A percentile compares a stretch with the other conserved stretches of the same genome.
phyloP scores from a whole-genome alignment of 2,888 invertebrate genomes.

The Pollenia labialis region DNA sequence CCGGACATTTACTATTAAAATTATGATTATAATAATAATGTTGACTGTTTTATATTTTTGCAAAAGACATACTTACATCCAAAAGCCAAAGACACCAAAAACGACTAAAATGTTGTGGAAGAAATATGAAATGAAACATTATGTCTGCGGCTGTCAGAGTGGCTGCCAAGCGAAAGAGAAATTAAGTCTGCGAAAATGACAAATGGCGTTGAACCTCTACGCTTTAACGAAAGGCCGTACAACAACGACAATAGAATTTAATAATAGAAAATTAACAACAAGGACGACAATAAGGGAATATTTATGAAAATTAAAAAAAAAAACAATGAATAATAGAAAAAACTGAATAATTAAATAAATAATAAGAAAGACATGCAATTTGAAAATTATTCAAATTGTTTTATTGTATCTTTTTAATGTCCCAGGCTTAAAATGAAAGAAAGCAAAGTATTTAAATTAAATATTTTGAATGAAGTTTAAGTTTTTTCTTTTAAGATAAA shows the following conservation, averaged over 20 bases:
- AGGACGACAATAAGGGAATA: constrained; percentile 29
- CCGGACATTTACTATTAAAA: constrained; percentile 63
- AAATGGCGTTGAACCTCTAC: constrained; percentile 70
- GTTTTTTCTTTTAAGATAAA: background rate
- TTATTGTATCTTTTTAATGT: background rate
- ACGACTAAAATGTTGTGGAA: background rate
- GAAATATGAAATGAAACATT: constrained; percentile 65
- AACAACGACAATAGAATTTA: constrained; percentile 21
- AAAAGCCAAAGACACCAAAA: constrained; percentile 15
- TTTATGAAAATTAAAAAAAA: background rate
- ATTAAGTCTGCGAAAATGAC: constrained; percentile 74
- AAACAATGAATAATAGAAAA: background rate
- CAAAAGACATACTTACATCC: background rate
- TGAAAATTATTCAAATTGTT: constrained; percentile 29
- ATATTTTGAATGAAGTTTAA: constrained; percentile 29
- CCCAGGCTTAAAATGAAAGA: background rate
- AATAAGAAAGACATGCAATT: constrained; percentile 13
- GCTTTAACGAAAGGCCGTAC: constrained; percentile 28
- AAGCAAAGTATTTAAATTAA: constrained; percentile 52
- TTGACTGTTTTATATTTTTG: constrained; percentile 56
- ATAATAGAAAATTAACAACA: constrained; percentile 20
- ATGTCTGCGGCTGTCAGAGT: constrained; percentile 69
- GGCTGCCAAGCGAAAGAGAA: constrained; percentile 75
- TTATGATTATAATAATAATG: constrained; percentile 68
- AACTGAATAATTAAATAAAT: background rate